Percentiles rank a stretch among this genome's conserved stretches.
Conservation (phyloP, 1,140 invertebrate genomes). For the Charaxes varanes region DNA sequence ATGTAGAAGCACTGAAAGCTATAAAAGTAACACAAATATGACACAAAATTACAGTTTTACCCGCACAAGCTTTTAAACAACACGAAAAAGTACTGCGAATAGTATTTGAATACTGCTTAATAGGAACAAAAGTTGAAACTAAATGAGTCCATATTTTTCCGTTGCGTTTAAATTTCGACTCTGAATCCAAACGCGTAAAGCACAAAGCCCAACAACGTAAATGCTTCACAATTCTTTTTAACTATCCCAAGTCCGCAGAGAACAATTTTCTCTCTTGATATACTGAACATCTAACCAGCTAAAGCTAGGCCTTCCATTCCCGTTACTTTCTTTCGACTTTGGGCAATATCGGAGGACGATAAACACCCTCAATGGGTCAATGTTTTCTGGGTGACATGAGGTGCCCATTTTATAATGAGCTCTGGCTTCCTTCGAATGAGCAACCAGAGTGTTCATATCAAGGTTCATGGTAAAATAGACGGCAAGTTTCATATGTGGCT, state of each 20-base stretch:
- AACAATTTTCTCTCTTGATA: slow-evolving; percentile 16
- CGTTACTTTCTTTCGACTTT: background rate
- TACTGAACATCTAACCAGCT: slow-evolving; percentile 4
- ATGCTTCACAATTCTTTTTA: slow-evolving; percentile 13
- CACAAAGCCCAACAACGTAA: slow-evolving; percentile 2
- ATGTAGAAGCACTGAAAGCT: background rate
- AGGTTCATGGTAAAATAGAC: slow-evolving; percentile 7
- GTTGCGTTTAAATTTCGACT: slow-evolving; percentile 1
- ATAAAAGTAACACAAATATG: background rate
- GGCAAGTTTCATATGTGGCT: slow-evolving; percentile 5
- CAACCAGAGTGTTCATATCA: slow-evolving; percentile 6
- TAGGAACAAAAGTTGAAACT: slow-evolving; percentile 13
- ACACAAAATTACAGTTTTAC: background rate
- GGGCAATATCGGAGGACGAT: background rate
- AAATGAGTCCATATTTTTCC: slow-evolving; percentile 11
- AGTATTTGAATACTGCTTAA: slow-evolving; percentile 14
- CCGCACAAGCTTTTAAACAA: slow-evolving; percentile 8
- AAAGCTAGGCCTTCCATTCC: background rate
- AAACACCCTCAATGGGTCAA: background rate
- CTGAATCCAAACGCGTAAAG: slow-evolving; percentile 1
- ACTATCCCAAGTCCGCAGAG: slow-evolving; percentile 13
- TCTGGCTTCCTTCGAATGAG: slow-evolving; percentile 7
- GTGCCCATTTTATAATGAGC: slow-evolving; percentile 10
- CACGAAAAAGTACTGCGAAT: slow-evolving; percentile 8
- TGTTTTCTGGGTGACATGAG: background rate